Percentiles rank a stretch among this genome's conserved stretches.
Conservation (phyloP, 2,113 vertebrate species). For the Apteryx mantelli region DNA sequence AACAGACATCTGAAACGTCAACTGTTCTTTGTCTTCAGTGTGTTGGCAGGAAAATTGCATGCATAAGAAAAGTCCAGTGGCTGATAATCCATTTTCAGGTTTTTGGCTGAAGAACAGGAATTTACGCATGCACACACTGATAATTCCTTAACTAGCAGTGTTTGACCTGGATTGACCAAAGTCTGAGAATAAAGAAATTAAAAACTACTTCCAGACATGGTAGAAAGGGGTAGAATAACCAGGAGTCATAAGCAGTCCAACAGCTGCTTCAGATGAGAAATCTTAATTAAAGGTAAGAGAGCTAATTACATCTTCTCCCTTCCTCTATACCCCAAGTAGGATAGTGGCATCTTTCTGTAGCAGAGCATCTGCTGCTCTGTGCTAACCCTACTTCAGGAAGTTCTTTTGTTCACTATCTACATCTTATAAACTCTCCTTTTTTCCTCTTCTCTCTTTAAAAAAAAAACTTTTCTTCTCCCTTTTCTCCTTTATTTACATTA, state of each 20-base stretch:
- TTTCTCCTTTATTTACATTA: background rate
- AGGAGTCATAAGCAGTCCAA: slow-evolving; percentile 9
- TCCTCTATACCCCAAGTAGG: background rate
- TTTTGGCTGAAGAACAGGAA: slow-evolving; percentile 13
- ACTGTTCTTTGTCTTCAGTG: background rate
- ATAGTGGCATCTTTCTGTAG: background rate
- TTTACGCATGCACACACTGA: background rate
- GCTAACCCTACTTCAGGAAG: background rate
- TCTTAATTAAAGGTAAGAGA: slow-evolving; percentile 42
- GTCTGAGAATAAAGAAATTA: slow-evolving; percentile 5
- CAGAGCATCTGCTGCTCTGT: background rate
- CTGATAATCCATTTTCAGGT: slow-evolving; percentile 10
- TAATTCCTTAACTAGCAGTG: slow-evolving; percentile 24
- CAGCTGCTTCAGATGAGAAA: slow-evolving; percentile 30
- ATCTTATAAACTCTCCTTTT: background rate
- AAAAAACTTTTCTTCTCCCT: background rate
- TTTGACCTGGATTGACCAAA: slow-evolving; percentile 4
- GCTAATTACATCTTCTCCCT: background rate
- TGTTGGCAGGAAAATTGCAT: background rate
- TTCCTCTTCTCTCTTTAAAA: background rate
- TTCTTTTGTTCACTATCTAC: background rate
- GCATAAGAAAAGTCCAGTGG: background rate
- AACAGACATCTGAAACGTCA: background rate
- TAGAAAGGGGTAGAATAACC: slow-evolving; percentile 35
- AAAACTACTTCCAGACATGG: background rate